Evolutionary conservation across 2,797 vertebrate genomes (phyloP).

Genomic region (Oceanodroma leucorhoa): DNA sequence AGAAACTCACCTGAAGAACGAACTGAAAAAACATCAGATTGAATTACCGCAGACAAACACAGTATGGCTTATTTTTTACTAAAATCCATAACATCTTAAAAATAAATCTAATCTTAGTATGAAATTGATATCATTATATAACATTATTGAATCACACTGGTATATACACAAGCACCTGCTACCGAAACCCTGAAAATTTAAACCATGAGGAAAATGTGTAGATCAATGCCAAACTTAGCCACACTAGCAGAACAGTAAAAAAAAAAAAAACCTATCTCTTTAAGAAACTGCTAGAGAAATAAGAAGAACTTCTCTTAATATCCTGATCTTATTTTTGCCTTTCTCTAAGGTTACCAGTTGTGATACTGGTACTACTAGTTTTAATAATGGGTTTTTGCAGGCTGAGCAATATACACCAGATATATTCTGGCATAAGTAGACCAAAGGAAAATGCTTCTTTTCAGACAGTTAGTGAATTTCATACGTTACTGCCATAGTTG

Average conservation of each 20-base stretch:
- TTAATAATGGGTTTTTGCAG: background rate
- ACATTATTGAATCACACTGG: background rate
- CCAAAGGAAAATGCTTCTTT: background rate
- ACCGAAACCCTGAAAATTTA: background rate
- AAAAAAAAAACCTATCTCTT: background rate
- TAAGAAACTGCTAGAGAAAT: background rate
- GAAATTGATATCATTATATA: background rate
- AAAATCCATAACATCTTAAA: background rate
- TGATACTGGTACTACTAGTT: background rate
- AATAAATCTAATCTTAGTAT: background rate
- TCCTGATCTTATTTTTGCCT: background rate
- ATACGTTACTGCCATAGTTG: background rate
- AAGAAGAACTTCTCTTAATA: background rate
- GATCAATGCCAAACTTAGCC: background rate
- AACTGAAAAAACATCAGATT: slow-evolving; percentile 73
- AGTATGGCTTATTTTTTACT: slow-evolving; percentile 69
- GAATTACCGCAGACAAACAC: slow-evolving; percentile 45
- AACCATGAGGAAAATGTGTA: background rate
- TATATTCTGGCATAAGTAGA: background rate
- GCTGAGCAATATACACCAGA: background rate
- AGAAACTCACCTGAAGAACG: slow-evolving; percentile 65
- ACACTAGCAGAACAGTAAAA: too few species aligned
- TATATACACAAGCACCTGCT: background rate
- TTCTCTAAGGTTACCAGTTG: background rate
- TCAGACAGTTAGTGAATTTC: background rate